Evolutionary conservation across 2,113 vertebrate genomes (phyloP).

Genomic region (Alexandromys fortis): DNA sequence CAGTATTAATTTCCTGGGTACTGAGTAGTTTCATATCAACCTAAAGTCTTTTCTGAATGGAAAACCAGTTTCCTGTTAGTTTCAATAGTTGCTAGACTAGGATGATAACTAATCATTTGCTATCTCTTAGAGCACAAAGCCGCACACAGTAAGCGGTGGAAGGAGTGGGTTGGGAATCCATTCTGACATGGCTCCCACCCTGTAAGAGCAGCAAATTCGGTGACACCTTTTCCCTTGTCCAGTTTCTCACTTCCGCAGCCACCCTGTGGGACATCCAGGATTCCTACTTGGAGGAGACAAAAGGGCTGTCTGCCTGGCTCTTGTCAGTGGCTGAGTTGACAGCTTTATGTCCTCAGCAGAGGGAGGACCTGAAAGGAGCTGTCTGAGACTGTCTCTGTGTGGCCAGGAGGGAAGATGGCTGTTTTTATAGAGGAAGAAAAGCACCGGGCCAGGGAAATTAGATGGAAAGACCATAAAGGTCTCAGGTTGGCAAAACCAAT

Average conservation of each 20-base stretch:
- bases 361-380: slow-evolving; percentile 83
- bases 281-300: slow-evolving; percentile 74
- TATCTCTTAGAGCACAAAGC: not conserved
- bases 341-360: slow-evolving; percentile 85
- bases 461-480: slow-evolving; percentile 89
- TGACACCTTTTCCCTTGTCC: not conserved
- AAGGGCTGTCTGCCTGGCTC: slow-evolving; percentile 79
- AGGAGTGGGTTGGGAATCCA: not conserved
- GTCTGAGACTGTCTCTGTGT: slow-evolving; percentile 85
- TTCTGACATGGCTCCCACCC: not conserved
- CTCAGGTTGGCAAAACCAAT: slow-evolving; percentile 92
- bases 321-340: slow-evolving; percentile 83
- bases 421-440: slow-evolving; percentile 87
- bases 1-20: not conserved
- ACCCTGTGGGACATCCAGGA: slow-evolving; percentile 68
- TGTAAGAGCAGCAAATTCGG: not conserved
- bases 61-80: not conserved
- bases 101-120: not conserved
- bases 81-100: not conserved
- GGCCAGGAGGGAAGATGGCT: slow-evolving; percentile 86
- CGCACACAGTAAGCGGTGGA: not conserved
- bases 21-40: not conserved
- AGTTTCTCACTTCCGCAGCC: slow-evolving; percentile 2
- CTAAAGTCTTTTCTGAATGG: not conserved
- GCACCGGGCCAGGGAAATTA: slow-evolving; percentile 86